Evolutionary conservation across 2,888 invertebrate genomes (phyloP), one percentile per base, ranked within the genome.

Genomic region (Drosophila quinaria): DNA sequence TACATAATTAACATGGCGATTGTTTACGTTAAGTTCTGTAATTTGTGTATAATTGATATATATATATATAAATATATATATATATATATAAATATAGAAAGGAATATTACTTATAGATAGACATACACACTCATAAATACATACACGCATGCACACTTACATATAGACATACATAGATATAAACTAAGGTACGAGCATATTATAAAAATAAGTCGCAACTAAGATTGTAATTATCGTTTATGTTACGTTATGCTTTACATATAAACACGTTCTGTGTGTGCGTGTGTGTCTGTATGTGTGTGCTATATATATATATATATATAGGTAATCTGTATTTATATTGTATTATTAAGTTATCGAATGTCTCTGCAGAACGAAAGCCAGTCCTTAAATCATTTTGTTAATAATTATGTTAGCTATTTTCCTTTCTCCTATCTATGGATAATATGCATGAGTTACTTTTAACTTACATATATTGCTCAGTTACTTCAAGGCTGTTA

Each of bases 31-130:
- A 22, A 54, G 39, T 64, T 69, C 46, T 52, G 60, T 60, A 44
- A 51, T 55, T 51, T 56, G 41, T 73, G 61, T 73, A 56, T 55
- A 71, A 33, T 60, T 64, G 22, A 47, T 44, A 37, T 25, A 31
- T 46, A 49, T 47, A 17, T n/a, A n/a, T n/a, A n/a, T n/a, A n/a
- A n/a, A n/a, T n/a, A n/a, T n/a, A n/a, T n/a, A n/a, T n/a, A n/a
- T n/a, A n/a, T n/a, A n/a, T n/a, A n/a, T n/a, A n/a, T n/a, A n/a
- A n/a, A n/a, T n/a, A n/a, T n/a, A 33, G 22, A 17, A 31, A 31
- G 19, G 35, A 19, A 17, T 50, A 52, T 35, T 33, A 22, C 42
- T 47, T 47, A 31, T n/a, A 42, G 22, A 44, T n/a, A 35, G 2
- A 22, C 22, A n/a, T n/a, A 44, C 49, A 54, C 49, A 54, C 37